Conservation (phyloP, 2,113 vertebrate species). For the Sminthopsis crassicaudata region DNA sequence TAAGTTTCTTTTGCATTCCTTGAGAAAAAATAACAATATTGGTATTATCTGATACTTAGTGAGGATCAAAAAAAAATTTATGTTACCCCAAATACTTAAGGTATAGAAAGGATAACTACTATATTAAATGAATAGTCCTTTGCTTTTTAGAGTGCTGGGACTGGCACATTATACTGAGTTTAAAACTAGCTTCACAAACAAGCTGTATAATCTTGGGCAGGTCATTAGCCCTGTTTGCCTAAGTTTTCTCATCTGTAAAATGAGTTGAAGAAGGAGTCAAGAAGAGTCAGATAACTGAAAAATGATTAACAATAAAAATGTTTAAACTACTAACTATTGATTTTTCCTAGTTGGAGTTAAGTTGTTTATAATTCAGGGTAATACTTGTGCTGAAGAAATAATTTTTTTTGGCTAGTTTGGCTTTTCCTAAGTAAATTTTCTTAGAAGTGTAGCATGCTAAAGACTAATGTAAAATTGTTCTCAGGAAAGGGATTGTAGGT, state of each 20-base stretch:
- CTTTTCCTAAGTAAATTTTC: constrained; percentile 60
- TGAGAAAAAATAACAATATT: too few relatives aligned
- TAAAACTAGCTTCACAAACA: too few relatives aligned
- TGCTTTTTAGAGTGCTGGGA: neutral
- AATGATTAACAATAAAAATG: neutral
- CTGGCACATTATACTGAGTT: too few relatives aligned
- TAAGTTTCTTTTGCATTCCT: constrained; percentile 42
- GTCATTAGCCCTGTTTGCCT: too few relatives aligned
- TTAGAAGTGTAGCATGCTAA: constrained; percentile 38
- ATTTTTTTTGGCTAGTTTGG: constrained; percentile 60
- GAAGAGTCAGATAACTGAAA: too few relatives aligned
- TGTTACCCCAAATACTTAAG: too few relatives aligned
- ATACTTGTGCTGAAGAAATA: constrained; percentile 40
- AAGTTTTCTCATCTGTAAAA: too few relatives aligned
- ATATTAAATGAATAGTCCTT: neutral
- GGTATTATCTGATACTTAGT: too few relatives aligned
- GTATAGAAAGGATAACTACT: neutral
- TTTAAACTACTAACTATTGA: neutral
- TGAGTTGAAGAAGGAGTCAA: too few relatives aligned
- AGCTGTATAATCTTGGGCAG: too few relatives aligned
- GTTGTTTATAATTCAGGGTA: neutral
- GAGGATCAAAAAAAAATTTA: too few relatives aligned
- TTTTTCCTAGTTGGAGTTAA: constrained; percentile 54
- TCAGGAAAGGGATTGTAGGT: constrained; percentile 23
- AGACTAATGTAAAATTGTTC: neutral